phyloP scores from a whole-genome alignment of 2,888 invertebrate genomes.

The Ischnus inquisitorius region DNA sequence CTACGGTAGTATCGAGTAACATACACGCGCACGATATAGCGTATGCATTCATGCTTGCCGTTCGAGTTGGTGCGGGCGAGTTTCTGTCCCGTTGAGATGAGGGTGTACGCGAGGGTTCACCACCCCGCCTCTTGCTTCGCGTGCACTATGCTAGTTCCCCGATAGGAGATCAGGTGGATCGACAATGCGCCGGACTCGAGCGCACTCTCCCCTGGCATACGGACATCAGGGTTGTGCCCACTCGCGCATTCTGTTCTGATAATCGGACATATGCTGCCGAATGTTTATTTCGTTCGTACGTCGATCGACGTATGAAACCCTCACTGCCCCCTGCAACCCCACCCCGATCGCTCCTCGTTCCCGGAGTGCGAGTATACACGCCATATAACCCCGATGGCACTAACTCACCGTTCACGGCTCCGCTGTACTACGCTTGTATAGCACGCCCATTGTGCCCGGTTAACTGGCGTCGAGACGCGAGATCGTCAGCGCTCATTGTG shows the following conservation, averaged over 20 bases:
- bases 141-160: slow-evolving; percentile 2
- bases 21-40: slow-evolving; percentile 35
- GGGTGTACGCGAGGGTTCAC: slow-evolving; percentile 28
- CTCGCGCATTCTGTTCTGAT: slow-evolving; percentile 47
- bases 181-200: slow-evolving; percentile 60
- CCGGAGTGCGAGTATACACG: slow-evolving; percentile 35
- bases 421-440: slow-evolving; percentile 48
- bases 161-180: slow-evolving; percentile 69
- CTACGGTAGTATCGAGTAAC: neutral
- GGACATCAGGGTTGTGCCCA: slow-evolving; percentile 32
- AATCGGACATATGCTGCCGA: slow-evolving; percentile 69
- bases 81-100: slow-evolving; percentile 25
- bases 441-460: slow-evolving; percentile 75
- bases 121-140: neutral
- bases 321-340: neutral
- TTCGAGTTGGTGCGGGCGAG: slow-evolving; percentile 30
- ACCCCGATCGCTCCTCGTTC: slow-evolving; percentile 3
- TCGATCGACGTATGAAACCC: slow-evolving; percentile 2
- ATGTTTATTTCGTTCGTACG: slow-evolving; percentile 64
- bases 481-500: slow-evolving; percentile 82
- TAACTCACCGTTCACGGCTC: slow-evolving; percentile 46
- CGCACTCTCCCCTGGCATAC: slow-evolving; percentile 30
- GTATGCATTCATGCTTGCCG: slow-evolving; percentile 41
- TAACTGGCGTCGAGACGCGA: slow-evolving; percentile 77
- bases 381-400: slow-evolving; percentile 50